Evolutionary conservation across 2,797 vertebrate genomes (phyloP).

Genomic region (Arrhamphus sclerolepis): DNA sequence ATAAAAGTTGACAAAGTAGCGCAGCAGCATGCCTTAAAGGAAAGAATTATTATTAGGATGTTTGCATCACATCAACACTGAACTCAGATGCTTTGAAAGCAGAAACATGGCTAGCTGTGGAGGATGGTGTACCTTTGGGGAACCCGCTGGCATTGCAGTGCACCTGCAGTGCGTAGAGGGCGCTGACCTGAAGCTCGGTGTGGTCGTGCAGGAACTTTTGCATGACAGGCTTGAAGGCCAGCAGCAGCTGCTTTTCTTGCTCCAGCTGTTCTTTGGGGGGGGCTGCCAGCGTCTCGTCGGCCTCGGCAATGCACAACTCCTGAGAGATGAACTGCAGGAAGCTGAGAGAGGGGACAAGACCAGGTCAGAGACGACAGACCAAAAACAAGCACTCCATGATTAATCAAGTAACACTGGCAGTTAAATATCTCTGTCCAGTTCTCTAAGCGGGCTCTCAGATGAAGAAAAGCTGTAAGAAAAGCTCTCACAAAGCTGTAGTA

Average conservation of each 20-base stretch:
- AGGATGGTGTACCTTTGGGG: slow-evolving; percentile 88
- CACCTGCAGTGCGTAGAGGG: slow-evolving; percentile 97
- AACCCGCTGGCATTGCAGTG: slow-evolving; percentile 94
- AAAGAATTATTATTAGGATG: background rate
- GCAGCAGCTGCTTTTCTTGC: slow-evolving; percentile 93
- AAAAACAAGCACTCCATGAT: too few species aligned
- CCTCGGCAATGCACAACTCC: slow-evolving; percentile 89
- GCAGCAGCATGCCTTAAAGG: slow-evolving; percentile 92
- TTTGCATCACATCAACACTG: background rate
- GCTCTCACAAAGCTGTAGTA: too few species aligned
- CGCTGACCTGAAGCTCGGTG: slow-evolving; percentile 96
- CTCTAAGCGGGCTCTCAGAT: too few species aligned
- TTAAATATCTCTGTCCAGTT: too few species aligned
- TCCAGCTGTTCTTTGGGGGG: slow-evolving; percentile 95
- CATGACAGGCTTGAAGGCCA: slow-evolving; percentile 98
- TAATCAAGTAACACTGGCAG: too few species aligned
- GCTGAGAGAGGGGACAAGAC: slow-evolving; percentile 62
- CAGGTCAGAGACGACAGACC: too few species aligned
- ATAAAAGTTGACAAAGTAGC: slow-evolving; percentile 98
- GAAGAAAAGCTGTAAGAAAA: too few species aligned
- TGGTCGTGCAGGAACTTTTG: slow-evolving; percentile 99
- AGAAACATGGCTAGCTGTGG: too few species aligned
- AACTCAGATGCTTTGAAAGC: background rate
- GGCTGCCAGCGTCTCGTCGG: slow-evolving; percentile 88
- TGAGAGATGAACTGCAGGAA: slow-evolving; percentile 98